Evolutionary conservation across 2,113 vertebrate genomes (phyloP).

Genomic region (Nymphicus hollandicus): DNA sequence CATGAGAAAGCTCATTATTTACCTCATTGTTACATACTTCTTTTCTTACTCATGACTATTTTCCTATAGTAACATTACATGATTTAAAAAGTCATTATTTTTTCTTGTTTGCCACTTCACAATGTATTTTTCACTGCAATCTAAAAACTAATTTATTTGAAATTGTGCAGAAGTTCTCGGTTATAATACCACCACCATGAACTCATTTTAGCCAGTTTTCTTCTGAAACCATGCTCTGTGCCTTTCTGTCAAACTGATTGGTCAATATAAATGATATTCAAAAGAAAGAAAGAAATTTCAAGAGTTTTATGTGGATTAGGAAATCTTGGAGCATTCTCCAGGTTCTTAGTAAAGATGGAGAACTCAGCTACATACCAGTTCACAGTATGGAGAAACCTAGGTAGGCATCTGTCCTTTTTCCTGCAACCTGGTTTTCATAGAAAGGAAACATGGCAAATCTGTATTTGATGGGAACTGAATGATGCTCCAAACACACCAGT

Average conservation of each 20-base stretch:
- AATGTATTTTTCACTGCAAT: background rate
- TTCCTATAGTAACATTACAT: background rate
- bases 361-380: background rate
- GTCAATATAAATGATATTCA: background rate
- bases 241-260: background rate
- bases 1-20: background rate
- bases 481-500: background rate
- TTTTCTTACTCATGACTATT: background rate
- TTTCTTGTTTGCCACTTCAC: background rate
- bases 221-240: background rate
- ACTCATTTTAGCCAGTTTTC: background rate
- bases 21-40: background rate
- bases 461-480: background rate
- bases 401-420: background rate
- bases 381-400: background rate
- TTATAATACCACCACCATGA: background rate
- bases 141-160: background rate
- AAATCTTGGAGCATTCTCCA: background rate
- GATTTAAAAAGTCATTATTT: background rate
- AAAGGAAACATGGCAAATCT: background rate
- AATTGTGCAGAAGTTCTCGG: background rate
- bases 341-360: background rate
- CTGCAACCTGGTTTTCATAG: background rate
- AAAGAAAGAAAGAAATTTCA: background rate
- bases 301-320: background rate